Percentiles rank a stretch among this genome's conserved stretches.
Evolutionary conservation across 2,888 invertebrate genomes (phyloP).

Genomic region (Mythimna lalbum): DNA sequence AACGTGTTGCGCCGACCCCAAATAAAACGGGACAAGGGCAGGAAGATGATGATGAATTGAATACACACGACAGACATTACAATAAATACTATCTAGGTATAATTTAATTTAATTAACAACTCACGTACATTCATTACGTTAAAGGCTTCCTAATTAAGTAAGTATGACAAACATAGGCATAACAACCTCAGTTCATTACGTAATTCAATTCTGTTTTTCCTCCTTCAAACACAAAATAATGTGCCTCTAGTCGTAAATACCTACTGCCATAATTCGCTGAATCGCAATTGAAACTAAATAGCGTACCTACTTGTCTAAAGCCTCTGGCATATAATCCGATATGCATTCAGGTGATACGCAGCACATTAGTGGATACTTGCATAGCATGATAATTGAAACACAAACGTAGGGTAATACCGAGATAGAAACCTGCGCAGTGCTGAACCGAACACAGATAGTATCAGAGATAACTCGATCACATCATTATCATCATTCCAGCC

Average conservation of each 20-base stretch:
- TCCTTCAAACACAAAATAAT: slow-evolving; percentile 9
- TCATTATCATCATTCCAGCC: too few relatives aligned
- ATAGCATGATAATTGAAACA: slow-evolving; percentile 52
- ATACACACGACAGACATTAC: background rate
- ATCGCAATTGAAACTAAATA: slow-evolving; percentile 36
- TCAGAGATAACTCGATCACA: background rate
- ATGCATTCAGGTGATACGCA: slow-evolving; percentile 41
- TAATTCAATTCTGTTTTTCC: slow-evolving; percentile 5
- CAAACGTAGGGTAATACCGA: slow-evolving; percentile 43
- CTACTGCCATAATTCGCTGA: slow-evolving; percentile 13
- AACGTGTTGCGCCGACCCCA: too few relatives aligned
- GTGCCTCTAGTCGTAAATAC: background rate
- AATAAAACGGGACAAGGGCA: too few relatives aligned
- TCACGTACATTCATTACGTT: background rate
- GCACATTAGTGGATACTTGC: slow-evolving; percentile 37
- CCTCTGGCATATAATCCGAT: slow-evolving; percentile 26
- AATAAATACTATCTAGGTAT: background rate
- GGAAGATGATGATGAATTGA: too few relatives aligned
- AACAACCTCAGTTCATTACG: background rate
- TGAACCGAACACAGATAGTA: background rate
- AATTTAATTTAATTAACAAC: slow-evolving; percentile 11
- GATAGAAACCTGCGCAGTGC: slow-evolving; percentile 1
- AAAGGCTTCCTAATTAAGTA: slow-evolving; percentile 6
- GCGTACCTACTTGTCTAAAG: slow-evolving; percentile 23
- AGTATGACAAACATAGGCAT: slow-evolving; percentile 7